Evolutionary conservation across 2,888 invertebrate species (phyloP).

Genomic region (Cloeon dipterum): DNA sequence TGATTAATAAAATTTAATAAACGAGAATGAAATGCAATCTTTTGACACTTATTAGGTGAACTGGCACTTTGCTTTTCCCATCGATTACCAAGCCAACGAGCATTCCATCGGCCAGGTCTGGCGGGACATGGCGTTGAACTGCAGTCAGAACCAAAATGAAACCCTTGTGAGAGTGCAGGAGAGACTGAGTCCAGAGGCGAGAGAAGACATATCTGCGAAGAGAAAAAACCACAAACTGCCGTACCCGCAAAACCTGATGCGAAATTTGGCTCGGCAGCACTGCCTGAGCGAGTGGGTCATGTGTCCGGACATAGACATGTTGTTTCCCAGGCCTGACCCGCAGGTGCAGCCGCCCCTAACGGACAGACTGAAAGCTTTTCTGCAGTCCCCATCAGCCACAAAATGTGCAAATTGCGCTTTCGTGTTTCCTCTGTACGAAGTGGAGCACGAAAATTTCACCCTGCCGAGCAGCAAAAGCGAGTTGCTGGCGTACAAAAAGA

Average conservation of each 20-base stretch:
- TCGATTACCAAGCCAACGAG: constrained; percentile 10
- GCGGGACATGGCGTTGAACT: too few species aligned
- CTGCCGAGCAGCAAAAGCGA: constrained; percentile 14
- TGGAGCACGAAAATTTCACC: constrained; percentile 9
- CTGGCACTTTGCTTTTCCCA: constrained; percentile 10
- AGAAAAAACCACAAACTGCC: constrained; percentile 10
- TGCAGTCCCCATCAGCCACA: neutral
- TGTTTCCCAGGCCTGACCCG: constrained; percentile 13
- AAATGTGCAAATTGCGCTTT: constrained; percentile 14
- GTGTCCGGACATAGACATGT: constrained; percentile 17
- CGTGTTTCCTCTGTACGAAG: constrained; percentile 18
- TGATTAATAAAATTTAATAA: neutral
- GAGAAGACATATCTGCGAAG: constrained; percentile 9
- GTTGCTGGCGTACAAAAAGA: constrained; percentile 13
- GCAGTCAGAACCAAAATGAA: too few species aligned
- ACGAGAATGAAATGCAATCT: too few species aligned
- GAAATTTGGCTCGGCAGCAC: constrained; percentile 16
- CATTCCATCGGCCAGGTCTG: constrained; percentile 10
- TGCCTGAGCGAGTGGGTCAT: constrained; percentile 14
- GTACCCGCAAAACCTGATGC: constrained; percentile 17
- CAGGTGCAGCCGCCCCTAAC: too few species aligned
- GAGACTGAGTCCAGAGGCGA: too few species aligned
- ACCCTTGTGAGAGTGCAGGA: too few species aligned
- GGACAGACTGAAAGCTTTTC: constrained; percentile 11
- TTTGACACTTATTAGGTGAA: neutral